A percentile compares a stretch with the other conserved stretches of the same genome.
These are phyloP conservation scores for Limnephilus marmoratus DNA, from an alignment of 2,888 invertebrate species.

Conservation along the genomic window DNA sequence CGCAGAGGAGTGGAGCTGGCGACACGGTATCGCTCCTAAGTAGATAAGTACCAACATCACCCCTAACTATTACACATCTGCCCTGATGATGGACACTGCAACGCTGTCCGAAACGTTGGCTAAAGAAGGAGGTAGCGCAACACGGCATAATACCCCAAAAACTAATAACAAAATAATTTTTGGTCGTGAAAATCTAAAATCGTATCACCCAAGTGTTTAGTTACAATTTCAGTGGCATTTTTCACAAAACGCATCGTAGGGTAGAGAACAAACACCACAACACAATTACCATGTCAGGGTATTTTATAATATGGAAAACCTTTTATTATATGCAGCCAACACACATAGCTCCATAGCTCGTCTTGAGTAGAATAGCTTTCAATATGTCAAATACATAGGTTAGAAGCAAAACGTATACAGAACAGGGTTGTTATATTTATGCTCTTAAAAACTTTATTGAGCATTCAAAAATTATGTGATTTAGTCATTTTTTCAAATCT, in stretches of 20 bases:
- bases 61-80: too few relatives aligned
- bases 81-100: too few relatives aligned
- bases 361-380: background rate
- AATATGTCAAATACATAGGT: background rate
- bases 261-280: background rate
- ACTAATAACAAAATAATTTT: too few relatives aligned
- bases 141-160: too few relatives aligned
- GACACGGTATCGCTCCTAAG: too few relatives aligned
- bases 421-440: constrained; percentile 2
- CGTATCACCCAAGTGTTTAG: background rate
- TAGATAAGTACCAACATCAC: too few relatives aligned
- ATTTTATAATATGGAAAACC: constrained; percentile 2
- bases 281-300: background rate
- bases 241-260: background rate
- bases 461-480: background rate
- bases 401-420: background rate
- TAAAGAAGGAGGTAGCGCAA: too few relatives aligned
- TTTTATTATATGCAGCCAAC: background rate
- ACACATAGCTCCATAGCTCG: background rate
- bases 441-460: background rate
- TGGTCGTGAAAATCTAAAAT: too few relatives aligned
- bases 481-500: background rate
- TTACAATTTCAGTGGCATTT: background rate
- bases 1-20: too few relatives aligned
- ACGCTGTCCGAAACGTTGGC: too few relatives aligned